Percentiles rank a stretch among this genome's conserved stretches.
These are phyloP conservation scores for Heliconius ethilla DNA, from an alignment of 2,888 invertebrate species.

Conservation along the genomic window DNA sequence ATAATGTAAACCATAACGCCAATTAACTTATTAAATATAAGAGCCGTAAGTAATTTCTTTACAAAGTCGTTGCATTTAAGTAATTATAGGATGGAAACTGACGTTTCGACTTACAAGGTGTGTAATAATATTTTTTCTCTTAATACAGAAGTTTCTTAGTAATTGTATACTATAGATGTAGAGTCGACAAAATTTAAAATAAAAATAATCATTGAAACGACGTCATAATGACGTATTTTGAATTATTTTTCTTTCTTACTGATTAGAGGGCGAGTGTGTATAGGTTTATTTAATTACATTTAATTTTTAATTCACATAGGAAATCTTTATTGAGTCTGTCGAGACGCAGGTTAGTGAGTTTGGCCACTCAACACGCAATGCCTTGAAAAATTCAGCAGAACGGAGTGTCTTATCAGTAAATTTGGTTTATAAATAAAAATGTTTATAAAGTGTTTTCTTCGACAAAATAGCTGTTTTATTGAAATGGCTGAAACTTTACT, in stretches of 20 bases:
- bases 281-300: neutral
- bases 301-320: no score
- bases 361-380: no score
- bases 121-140: neutral
- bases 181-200: neutral
- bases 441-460: no score
- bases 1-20: neutral
- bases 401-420: no score
- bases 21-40: constrained; percentile 7
- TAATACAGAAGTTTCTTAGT: neutral
- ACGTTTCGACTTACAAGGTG: neutral
- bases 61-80: neutral
- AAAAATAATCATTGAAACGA: neutral
- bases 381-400: no score
- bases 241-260: neutral
- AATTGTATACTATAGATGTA: neutral
- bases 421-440: no score
- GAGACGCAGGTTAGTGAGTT: no score
- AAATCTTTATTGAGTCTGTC: no score
- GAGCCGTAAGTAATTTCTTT: constrained; percentile 1
- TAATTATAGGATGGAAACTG: neutral
- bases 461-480: no score
- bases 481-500: no score
- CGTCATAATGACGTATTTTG: constrained; percentile 2
- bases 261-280: neutral